Base-by-base conservation (phyloP, 1,140 invertebrate species). In the Drosophila teissieri region DNA sequence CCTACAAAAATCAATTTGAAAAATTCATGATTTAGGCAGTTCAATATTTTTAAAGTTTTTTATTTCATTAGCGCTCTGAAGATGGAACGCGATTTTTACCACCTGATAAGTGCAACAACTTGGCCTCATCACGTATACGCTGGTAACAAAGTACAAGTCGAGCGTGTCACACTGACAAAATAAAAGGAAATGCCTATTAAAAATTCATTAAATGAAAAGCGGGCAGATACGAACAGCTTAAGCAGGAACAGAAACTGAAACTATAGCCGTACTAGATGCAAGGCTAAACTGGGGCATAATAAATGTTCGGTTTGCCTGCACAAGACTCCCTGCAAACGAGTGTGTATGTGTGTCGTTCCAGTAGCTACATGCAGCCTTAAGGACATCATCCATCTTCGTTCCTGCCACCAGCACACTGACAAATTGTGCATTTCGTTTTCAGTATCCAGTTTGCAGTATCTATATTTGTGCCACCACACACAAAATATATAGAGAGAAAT, bases 131-230 rank as follows among this genome's bases (percentile, higher is more conserved):
- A 42, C 45, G 17, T 24, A 53, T 73, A 75, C 70, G 76, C 67
- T 49, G 73, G 45, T 27, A 22, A 45, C 2, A 10, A 31, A 10
- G 31, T 31, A 10, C 27, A 27, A 27, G 55, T 42, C 44, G 44
- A 57, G 79, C 64, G 37, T 2, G 19, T 19, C 19, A 19, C 19
- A 19, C 19, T 19, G 63, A 75, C 65, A 82, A 77, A 69, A 76
- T 53, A 64, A 72, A 69, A 65, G 55, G 31, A 37, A 63, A 67
- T 68, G 70, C 78, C 73, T 83, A 82, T 86, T 89, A 86, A 76
- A 89, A 83, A 83, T 88, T 89, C 82, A 85, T 85, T 86, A 85
- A 86, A 85, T 70, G 75, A 74, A 88, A 85, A 82, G 67, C 73
- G 51, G 31, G 36, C 62, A 52, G 24, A 24, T 24, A 24, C 42